Percentiles rank a stretch among this genome's conserved stretches.
phyloP scores from a whole-genome alignment of 2,797 vertebrate genomes.

The Anguilla marmorata region DNA sequence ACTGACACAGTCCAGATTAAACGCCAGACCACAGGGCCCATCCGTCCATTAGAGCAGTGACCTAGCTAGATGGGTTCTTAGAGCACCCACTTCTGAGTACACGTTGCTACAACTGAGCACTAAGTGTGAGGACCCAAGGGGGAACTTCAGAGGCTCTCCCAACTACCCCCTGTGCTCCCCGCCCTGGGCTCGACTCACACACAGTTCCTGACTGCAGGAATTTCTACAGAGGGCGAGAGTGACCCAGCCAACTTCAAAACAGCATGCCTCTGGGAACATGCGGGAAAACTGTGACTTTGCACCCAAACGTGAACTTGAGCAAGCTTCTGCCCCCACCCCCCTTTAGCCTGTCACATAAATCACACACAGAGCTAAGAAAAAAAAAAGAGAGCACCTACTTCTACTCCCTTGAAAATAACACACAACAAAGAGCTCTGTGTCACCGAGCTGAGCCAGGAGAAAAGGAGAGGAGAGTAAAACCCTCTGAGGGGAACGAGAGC shows the following conservation, averaged over 20 bases:
- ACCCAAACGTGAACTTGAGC: slow-evolving; percentile 52
- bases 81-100: not conserved
- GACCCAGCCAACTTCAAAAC: slow-evolving; percentile 50
- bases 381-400: slow-evolving; percentile 39
- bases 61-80: not conserved
- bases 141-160: not conserved
- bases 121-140: not conserved
- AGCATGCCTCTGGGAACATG: slow-evolving; percentile 45
- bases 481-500: not conserved
- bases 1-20: not conserved
- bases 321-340: slow-evolving; percentile 33
- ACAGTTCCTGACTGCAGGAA: slow-evolving; percentile 50
- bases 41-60: not conserved
- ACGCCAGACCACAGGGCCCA: not conserved
- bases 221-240: slow-evolving; percentile 62
- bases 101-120: not conserved
- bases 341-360: slow-evolving; percentile 51
- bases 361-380: slow-evolving; percentile 30
- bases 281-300: slow-evolving; percentile 53
- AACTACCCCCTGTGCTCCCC: not conserved
- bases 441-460: not conserved
- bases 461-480: not conserved
- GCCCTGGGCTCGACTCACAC: slow-evolving; percentile 34
- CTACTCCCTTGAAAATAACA: slow-evolving; percentile 27
- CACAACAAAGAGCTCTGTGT: not conserved